Evolutionary conservation across 2,113 vertebrate species (phyloP).

Genomic region (Piprites chloris): DNA sequence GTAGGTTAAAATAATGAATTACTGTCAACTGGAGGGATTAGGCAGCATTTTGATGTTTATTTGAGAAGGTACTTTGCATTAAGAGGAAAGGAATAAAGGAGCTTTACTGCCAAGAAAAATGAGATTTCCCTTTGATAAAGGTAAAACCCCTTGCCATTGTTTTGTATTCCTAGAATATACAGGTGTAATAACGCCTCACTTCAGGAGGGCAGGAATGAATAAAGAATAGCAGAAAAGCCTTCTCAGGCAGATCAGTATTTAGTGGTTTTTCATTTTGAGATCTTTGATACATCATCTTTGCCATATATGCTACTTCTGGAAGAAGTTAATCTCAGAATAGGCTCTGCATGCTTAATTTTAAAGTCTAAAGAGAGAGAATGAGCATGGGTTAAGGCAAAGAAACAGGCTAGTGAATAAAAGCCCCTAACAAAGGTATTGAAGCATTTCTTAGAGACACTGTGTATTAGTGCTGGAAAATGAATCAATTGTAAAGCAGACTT

Average conservation of each 20-base stretch:
- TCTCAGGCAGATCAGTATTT: background rate
- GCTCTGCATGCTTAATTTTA: background rate
- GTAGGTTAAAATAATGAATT: background rate
- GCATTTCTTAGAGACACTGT: background rate
- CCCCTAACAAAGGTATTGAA: background rate
- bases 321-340: background rate
- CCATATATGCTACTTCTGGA: background rate
- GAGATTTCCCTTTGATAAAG: background rate
- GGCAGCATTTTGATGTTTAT: background rate
- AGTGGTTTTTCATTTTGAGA: background rate
- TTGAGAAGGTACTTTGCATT: background rate
- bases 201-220: background rate
- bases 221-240: background rate
- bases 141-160: background rate
- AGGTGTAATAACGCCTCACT: background rate
- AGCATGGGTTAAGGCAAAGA: background rate
- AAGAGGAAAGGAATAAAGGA: background rate
- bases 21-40: background rate
- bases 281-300: background rate
- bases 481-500: background rate
- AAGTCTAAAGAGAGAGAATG: background rate
- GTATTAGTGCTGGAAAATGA: background rate
- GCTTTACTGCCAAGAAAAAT: background rate
- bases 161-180: background rate
- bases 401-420: background rate